Evolutionary conservation across 2,113 vertebrate species (phyloP), one percentile per base, ranked within the genome.

Genomic region (Chinchilla lanigera): DNA sequence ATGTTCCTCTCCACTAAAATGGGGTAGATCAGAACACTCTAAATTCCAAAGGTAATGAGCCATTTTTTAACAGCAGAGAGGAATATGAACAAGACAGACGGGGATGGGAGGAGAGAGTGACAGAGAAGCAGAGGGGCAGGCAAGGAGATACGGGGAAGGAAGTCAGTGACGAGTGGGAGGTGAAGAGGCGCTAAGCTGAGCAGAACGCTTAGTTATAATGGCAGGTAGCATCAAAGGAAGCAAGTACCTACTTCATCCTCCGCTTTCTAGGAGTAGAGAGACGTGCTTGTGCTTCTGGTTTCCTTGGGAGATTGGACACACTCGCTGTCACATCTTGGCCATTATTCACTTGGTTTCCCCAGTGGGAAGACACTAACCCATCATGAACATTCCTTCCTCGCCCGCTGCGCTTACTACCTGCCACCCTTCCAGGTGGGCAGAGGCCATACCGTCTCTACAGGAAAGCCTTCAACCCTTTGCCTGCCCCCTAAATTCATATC

Each of bases 51-150:
- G 67, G 60, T 92, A 52, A 56, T 30, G 8, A 86, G 10, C n/a
- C n/a, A 20, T 41, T 86, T n/a, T 92, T 92, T 94, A 58, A 85
- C 16, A 82, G 30, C 52, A 86, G 88, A 54, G 5, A 71, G 54
- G 8, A 60, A 61, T 33, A 19, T 56, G 85, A 94, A 14, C 47
- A 75, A 89, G 33, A 35, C 63, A 83, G 58, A n/a, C 33, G 58
- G 0, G 3, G 16, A 11, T 47, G 16, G 24, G 50, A 86, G 47
- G 1, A 47, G 38, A 50, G 60, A 60, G 50, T 0, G 0, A 35
- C 0, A 22, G 44, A 78, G 41, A 58, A 75, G 11, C 6, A 71
- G 38, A 56, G 6, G 38, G 24, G 35, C 16, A 60, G 41, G 30
- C 14, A 13, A 63, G 7, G 56, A 54, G 60, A 35, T 35, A 35